Evolutionary conservation across 2,797 vertebrate genomes (phyloP).

Genomic region (Oophaga sylvatica): DNA sequence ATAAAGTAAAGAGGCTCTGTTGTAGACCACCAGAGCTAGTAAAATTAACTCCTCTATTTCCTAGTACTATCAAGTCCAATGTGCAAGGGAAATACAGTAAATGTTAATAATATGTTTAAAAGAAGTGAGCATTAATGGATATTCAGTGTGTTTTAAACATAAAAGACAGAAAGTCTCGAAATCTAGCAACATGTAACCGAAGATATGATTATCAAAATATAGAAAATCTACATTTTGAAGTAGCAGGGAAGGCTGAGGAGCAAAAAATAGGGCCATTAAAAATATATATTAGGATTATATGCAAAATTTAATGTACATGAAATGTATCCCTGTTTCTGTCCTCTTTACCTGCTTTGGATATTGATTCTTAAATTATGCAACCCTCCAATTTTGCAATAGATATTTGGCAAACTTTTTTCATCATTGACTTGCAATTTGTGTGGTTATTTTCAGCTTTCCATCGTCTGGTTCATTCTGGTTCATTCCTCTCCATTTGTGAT

Average conservation of each 20-base stretch:
- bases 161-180: not conserved
- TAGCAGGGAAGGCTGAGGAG: not conserved
- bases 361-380: not conserved
- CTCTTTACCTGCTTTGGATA: not conserved
- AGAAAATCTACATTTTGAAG: not conserved
- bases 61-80: too few relatives aligned
- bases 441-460: conserved; percentile 73
- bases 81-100: too few relatives aligned
- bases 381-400: not conserved
- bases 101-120: too few relatives aligned
- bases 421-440: conserved; percentile 69
- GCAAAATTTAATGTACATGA: not conserved
- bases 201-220: too few relatives aligned
- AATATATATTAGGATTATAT: not conserved
- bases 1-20: too few relatives aligned
- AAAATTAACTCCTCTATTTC: too few relatives aligned
- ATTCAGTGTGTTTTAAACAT: not conserved
- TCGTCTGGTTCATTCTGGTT: conserved; percentile 67
- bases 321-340: not conserved
- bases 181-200: not conserved
- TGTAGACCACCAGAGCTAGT: too few relatives aligned
- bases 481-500: conserved; percentile 73
- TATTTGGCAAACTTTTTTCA: not conserved
- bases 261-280: too few relatives aligned
- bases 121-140: not conserved